Evolutionary conservation across 2,797 vertebrate genomes (phyloP).

Genomic region (Mareca strepera): DNA sequence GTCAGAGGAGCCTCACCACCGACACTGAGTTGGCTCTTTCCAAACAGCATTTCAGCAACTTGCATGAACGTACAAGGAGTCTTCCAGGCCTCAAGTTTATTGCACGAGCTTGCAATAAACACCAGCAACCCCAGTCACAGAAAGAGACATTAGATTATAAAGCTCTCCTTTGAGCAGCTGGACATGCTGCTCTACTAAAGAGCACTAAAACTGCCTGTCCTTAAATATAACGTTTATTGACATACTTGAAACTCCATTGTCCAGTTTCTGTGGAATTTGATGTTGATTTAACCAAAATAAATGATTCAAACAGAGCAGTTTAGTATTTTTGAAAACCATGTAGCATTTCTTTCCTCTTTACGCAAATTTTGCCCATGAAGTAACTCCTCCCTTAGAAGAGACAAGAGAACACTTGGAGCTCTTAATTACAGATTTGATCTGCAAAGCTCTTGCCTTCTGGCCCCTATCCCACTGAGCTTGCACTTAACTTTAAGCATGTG

Average conservation of each 20-base stretch:
- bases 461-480: not conserved
- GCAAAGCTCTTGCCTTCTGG: not conserved
- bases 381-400: not conserved
- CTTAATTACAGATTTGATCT: not conserved
- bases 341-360: not conserved
- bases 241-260: not conserved
- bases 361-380: not conserved
- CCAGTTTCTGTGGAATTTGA: not conserved
- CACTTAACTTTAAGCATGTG: not conserved
- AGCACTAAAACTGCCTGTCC: not conserved
- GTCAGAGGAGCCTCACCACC: not conserved
- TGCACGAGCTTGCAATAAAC: not conserved
- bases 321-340: not conserved
- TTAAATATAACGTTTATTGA: not conserved
- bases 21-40: not conserved
- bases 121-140: not conserved
- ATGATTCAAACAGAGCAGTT: not conserved
- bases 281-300: not conserved
- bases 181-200: not conserved
- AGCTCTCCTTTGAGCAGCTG: not conserved
- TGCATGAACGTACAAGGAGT: accelerated
- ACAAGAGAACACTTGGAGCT: not conserved
- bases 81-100: not conserved
- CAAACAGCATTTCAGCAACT: not conserved
- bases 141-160: not conserved